Evolutionary conservation across 2,113 vertebrate species (phyloP).

Genomic region (Xenopus tropicalis): UCB_Xtro_10.0 CM004444.2:36907001-36907500

Average conservation of each 20-base stretch:
- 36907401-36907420: too few species aligned
- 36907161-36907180: constrained; percentile 8
- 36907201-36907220: constrained; percentile 1
- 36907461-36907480: too few species aligned
- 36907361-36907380: too few species aligned
- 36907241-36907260: background rate
- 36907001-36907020: constrained; percentile 28
- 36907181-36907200: constrained; percentile 1
- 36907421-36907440: too few species aligned
- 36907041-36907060: background rate
- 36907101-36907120: background rate
- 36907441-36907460: too few species aligned
- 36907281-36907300: background rate
- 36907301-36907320: background rate
- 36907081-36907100: background rate
- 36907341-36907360: too few species aligned
- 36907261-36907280: background rate
- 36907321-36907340: too few species aligned
- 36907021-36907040: constrained; percentile 17
- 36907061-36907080: background rate
- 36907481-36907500: too few species aligned
- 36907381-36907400: too few species aligned
- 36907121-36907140: too few species aligned
- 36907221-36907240: background rate
- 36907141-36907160: background rate